A percentile compares a stretch with the other conserved stretches of the same genome.
These are phyloP conservation scores for Pseudoatta argentina DNA, from an alignment of 1,140 invertebrate genomes.

Conservation along the genomic window DNA sequence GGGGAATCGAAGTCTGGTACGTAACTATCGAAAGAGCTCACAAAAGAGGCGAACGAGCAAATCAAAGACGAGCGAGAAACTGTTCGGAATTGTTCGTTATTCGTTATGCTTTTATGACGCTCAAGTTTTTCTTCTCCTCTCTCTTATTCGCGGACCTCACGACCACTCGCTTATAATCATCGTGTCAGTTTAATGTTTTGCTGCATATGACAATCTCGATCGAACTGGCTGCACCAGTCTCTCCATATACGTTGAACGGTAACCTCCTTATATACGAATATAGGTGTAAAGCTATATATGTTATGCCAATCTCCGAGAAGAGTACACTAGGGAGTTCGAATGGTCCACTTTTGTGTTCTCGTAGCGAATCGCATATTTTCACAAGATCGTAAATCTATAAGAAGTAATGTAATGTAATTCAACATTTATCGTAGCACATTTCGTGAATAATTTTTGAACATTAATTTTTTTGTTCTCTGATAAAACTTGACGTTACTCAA, in stretches of 20 bases:
- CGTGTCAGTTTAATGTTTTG: conserved; percentile 76
- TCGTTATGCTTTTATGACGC: conserved; percentile 64
- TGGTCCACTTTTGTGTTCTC: background rate
- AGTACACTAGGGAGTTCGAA: conserved; percentile 9
- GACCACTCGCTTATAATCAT: conserved; percentile 73
- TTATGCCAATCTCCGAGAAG: conserved; percentile 21
- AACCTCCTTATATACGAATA: conserved; percentile 76
- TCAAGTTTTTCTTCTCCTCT: conserved; percentile 27
- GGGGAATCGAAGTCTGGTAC: background rate
- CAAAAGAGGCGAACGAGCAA: background rate
- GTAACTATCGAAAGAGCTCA: background rate
- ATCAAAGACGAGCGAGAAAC: background rate
- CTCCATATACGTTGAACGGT: conserved; percentile 74
- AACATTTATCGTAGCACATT: background rate
- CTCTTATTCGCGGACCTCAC: conserved; percentile 15
- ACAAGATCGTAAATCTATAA: conserved; percentile 81
- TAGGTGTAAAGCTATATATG: conserved; percentile 79
- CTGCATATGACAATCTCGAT: conserved; percentile 70
- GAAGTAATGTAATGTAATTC: conserved; percentile 72
- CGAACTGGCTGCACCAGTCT: conserved; percentile 72
- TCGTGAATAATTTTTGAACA: background rate
- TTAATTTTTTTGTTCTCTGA: background rate
- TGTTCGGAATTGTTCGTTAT: conserved; percentile 10
- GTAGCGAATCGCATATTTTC: conserved; percentile 80
- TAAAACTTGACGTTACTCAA: background rate